These are phyloP conservation scores for Popillia japonica DNA, from an alignment of 1,140 invertebrate species.

Conservation along the genomic window DNA sequence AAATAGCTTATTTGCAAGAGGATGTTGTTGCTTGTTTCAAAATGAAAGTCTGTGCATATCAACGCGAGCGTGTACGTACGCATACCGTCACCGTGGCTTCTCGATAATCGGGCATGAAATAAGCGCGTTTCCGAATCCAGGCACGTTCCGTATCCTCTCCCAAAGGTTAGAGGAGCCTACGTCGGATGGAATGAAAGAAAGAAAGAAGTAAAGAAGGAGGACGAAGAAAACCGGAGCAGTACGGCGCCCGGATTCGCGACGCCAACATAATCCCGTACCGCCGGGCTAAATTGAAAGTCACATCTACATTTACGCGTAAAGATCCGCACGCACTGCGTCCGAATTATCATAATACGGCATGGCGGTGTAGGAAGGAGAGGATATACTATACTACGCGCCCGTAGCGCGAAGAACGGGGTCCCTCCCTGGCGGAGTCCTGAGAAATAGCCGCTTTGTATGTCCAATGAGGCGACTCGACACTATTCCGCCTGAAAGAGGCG, in stretches of 20 bases:
- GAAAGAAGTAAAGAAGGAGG: conserved; percentile 38
- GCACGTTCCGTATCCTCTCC: conserved; percentile 44
- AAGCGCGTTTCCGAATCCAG: conserved; percentile 50
- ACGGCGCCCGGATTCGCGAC: conserved; percentile 52
- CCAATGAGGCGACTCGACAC: conserved; percentile 16
- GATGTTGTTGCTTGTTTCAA: too few relatives aligned
- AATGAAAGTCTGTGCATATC: neutral
- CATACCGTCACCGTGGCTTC: neutral
- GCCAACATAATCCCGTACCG: conserved; percentile 54
- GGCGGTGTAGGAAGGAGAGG: neutral
- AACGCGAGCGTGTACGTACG: neutral
- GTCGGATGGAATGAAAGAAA: conserved; percentile 24
- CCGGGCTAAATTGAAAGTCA: conserved; percentile 55
- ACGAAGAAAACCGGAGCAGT: conserved; percentile 13
- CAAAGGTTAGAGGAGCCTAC: neutral
- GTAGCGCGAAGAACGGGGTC: neutral
- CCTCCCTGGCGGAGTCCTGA: neutral
- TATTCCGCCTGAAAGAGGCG: neutral
- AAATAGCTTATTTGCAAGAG: too few relatives aligned
- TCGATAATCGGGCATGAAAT: conserved; percentile 50
- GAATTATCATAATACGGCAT: conserved; percentile 52
- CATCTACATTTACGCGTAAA: conserved; percentile 56
- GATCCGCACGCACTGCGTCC: conserved; percentile 53
- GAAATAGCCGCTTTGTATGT: conserved; percentile 18
- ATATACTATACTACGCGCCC: neutral